Percentiles rank a stretch among this genome's conserved stretches.
These are phyloP conservation scores for Siniperca chuatsi DNA, from an alignment of 2,113 vertebrate genomes.

Conservation along the genomic window DNA sequence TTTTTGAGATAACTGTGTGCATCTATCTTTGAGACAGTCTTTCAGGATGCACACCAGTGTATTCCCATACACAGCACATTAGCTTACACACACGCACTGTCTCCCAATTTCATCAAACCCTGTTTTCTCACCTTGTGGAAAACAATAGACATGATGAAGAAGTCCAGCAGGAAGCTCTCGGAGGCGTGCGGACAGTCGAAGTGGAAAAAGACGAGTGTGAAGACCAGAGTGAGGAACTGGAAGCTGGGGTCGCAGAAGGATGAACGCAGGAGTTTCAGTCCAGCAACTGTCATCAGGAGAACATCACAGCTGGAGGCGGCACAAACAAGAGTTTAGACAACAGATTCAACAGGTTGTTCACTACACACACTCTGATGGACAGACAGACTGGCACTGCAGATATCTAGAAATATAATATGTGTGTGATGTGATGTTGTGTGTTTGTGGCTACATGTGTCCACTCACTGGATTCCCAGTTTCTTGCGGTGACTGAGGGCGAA, in stretches of 20 bases:
- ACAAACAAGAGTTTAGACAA: conserved; percentile 35
- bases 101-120: neutral
- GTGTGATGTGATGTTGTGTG: neutral
- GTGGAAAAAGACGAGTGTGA: conserved; percentile 94
- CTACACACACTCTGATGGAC: conserved; percentile 5
- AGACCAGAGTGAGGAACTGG: conserved; percentile 93
- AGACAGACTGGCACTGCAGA: neutral
- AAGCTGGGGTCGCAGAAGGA: conserved; percentile 95
- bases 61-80: neutral
- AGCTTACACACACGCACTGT: neutral
- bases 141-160: conserved; percentile 96
- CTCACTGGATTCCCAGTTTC: conserved; percentile 96
- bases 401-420: no score
- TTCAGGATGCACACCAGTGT: neutral
- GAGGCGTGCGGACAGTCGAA: conserved; percentile 95
- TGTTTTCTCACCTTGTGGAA: conserved; percentile 92
- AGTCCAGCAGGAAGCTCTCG: conserved; percentile 96
- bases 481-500: conserved; percentile 94
- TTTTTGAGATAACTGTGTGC: neutral
- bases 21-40: neutral
- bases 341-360: neutral
- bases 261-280: conserved; percentile 94
- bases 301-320: conserved; percentile 90
- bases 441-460: conserved; percentile 38
- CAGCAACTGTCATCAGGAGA: conserved; percentile 92